Percentiles rank a stretch among this genome's conserved stretches.
Conservation (phyloP, 1,140 invertebrate genomes). For the Campoletis sonorensis region DNA sequence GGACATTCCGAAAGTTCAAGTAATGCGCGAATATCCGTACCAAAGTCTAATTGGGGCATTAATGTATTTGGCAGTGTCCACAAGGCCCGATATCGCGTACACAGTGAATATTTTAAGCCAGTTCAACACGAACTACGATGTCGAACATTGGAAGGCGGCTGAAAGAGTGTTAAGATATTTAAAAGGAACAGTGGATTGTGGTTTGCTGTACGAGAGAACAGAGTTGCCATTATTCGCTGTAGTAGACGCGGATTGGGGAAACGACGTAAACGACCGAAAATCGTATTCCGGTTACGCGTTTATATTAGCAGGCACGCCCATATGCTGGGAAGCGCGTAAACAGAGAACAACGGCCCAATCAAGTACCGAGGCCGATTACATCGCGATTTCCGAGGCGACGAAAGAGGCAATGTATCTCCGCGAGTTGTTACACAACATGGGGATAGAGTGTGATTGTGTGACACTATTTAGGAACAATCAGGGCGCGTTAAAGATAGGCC, state of each 20-base stretch:
- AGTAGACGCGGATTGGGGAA: slow-evolving; percentile 66
- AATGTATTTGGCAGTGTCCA: slow-evolving; percentile 63
- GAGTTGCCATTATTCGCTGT: slow-evolving; percentile 57
- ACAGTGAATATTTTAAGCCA: slow-evolving; percentile 64
- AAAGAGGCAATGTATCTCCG: slow-evolving; percentile 63
- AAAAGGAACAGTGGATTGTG: background rate
- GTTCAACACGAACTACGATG: slow-evolving; percentile 51
- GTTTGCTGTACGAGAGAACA: slow-evolving; percentile 37
- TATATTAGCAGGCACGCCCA: slow-evolving; percentile 62
- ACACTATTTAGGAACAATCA: slow-evolving; percentile 44
- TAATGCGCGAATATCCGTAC: slow-evolving; percentile 58
- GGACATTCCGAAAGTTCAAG: no score
- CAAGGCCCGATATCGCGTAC: slow-evolving; percentile 70
- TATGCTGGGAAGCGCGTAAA: slow-evolving; percentile 76
- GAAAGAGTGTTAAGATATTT: slow-evolving; percentile 48
- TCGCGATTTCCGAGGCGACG: slow-evolving; percentile 63
- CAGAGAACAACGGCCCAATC: slow-evolving; percentile 74
- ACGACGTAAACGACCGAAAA: slow-evolving; percentile 57
- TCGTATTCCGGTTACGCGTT: slow-evolving; percentile 69
- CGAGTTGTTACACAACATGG: background rate
- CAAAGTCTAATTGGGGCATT: slow-evolving; percentile 65
- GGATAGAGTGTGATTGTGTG: background rate
- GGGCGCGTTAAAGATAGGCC: slow-evolving; percentile 26
- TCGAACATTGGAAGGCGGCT: slow-evolving; percentile 56
- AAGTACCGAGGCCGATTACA: slow-evolving; percentile 73